These are phyloP conservation scores for Phataginus tetradactyla DNA, from an alignment of 2,797 vertebrate species.

Conservation along the genomic window DNA sequence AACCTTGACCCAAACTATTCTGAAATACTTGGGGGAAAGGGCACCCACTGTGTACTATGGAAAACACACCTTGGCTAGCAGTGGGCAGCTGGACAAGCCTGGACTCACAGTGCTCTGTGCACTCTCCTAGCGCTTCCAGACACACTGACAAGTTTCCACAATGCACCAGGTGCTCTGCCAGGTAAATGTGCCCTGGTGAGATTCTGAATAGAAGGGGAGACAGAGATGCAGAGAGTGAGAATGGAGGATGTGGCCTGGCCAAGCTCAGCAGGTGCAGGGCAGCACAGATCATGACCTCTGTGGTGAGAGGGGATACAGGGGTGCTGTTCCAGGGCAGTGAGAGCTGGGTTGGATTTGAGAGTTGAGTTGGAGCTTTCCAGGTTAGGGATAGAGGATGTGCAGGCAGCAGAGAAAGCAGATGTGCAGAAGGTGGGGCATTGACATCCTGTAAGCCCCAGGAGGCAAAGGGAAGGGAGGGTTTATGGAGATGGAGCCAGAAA, in stretches of 20 bases:
- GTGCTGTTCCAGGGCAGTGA: accelerated
- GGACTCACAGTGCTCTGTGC: neutral
- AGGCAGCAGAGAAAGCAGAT: neutral
- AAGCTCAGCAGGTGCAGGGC: neutral
- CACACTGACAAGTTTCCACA: neutral
- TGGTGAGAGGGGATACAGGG: neutral
- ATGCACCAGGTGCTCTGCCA: neutral
- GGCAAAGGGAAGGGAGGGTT: neutral
- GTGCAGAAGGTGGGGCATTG: neutral
- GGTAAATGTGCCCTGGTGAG: neutral
- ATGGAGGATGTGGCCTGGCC: neutral
- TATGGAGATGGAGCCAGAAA: neutral
- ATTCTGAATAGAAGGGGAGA: neutral
- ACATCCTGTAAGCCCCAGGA: neutral
- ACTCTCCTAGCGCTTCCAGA: neutral
- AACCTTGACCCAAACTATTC: neutral
- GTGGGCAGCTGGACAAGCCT: neutral
- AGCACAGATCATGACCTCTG: neutral
- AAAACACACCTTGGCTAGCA: neutral
- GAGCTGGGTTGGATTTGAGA: neutral
- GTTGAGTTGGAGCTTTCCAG: neutral
- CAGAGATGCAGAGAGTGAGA: neutral
- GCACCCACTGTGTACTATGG: neutral
- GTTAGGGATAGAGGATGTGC: neutral
- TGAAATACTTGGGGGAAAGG: neutral